Evolutionary conservation across 1,140 invertebrate species (phyloP).

Genomic region (Trinorchestia longiramus): DNA sequence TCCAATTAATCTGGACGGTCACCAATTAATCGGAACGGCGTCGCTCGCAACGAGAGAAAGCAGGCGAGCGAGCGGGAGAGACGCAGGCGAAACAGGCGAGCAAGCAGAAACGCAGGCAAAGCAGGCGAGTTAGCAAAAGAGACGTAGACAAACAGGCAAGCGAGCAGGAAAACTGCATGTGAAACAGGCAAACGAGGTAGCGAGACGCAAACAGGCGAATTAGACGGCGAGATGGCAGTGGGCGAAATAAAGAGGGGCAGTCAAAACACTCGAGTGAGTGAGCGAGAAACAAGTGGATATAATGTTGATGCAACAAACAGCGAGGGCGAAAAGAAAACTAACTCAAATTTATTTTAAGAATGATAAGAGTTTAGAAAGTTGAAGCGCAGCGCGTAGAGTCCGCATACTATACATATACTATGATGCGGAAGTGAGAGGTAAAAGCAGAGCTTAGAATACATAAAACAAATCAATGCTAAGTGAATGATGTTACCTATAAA

Average conservation of each 20-base stretch:
- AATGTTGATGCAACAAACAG: background rate
- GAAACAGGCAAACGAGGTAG: background rate
- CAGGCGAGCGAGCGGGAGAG: background rate
- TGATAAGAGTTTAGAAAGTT: background rate
- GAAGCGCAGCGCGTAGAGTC: background rate
- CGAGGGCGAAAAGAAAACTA: background rate
- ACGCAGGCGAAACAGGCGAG: background rate
- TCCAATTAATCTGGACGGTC: slow-evolving; percentile 52
- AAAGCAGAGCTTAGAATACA: background rate
- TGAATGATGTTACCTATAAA: background rate
- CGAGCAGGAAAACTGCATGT: background rate
- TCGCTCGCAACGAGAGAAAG: background rate
- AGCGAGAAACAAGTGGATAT: background rate
- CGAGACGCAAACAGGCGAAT: background rate
- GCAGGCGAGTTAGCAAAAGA: background rate
- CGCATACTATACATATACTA: background rate
- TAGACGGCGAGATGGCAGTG: background rate
- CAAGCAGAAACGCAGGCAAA: background rate
- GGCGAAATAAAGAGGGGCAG: too few species aligned
- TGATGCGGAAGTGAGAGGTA: background rate
- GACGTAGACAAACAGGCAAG: background rate
- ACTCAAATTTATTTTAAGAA: background rate
- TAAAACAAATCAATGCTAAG: background rate
- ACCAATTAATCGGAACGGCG: slow-evolving; percentile 46
- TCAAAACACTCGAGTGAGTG: background rate